These are phyloP conservation scores for Cyprinodon variegatus DNA, from an alignment of 2,113 vertebrate genomes.

Conservation along the genomic window DNA sequence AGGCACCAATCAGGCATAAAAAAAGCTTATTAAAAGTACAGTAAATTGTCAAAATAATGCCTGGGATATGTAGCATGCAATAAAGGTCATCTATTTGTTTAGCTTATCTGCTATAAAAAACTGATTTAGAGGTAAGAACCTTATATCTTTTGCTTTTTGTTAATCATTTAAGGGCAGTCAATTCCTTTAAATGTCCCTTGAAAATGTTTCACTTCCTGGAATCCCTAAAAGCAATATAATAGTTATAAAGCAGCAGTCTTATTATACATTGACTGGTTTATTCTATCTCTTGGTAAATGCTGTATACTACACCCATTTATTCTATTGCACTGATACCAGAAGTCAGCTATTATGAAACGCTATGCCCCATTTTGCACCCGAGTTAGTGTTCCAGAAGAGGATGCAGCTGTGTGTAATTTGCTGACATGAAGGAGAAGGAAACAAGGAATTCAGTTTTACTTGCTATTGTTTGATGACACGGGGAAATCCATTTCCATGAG, in stretches of 20 bases:
- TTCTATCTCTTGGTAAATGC: conserved; percentile 38
- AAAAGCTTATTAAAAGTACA: too few species aligned
- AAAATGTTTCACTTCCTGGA: background rate
- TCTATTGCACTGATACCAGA: conserved; percentile 28
- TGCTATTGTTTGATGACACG: conserved; percentile 58
- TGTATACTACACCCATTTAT: background rate
- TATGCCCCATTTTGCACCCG: conserved; percentile 16
- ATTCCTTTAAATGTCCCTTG: background rate
- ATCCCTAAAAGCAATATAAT: background rate
- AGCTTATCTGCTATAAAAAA: too few species aligned
- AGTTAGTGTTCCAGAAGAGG: conserved; percentile 28
- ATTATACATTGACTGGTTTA: conserved; percentile 28
- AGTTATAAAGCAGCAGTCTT: conserved; percentile 30
- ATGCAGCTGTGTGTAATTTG: conserved; percentile 27
- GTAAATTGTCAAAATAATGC: too few species aligned
- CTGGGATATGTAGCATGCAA: too few species aligned
- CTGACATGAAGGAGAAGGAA: conserved; percentile 35
- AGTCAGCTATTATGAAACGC: conserved; percentile 41
- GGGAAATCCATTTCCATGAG: conserved; percentile 71
- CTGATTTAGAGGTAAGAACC: too few species aligned
- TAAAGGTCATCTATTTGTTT: too few species aligned
- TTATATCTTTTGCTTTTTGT: background rate
- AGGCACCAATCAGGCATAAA: too few species aligned
- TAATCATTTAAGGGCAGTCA: background rate
- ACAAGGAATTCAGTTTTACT: conserved; percentile 51